Evolutionary conservation across 2,888 invertebrate genomes (phyloP), one percentile per base, ranked within the genome.

Genomic region (Drosophila colorata): DNA sequence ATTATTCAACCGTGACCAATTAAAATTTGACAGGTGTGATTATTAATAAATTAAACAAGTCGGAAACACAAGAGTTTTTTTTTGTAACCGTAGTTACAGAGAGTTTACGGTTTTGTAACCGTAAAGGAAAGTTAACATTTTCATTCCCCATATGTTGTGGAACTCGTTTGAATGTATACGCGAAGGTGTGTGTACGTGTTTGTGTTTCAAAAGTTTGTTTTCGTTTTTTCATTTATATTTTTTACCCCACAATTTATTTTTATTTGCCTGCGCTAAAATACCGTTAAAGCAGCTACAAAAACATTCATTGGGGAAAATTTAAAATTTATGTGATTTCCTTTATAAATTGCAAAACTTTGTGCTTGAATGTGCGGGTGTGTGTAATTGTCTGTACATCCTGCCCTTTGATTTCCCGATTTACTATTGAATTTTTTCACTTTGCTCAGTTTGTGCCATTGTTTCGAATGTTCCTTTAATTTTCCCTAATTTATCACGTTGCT

Each of bases 321-420:
- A 51, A 69, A 81, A 88, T 84, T 80, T 88, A 84, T 88, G 87
- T 72, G 67, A 56, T 65, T 73, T 56, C 52, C 64, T 64, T 78
- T 77, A 69, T 65, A 88, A 86, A 83, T 77, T 76, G 70, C 46
- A 48, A 52, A 69, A 70, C 59, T 74, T 74, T 63, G 60, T 35
- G 53, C 11, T 4, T 5, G 18, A 7, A 3, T 0, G 18, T 23
- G 7, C 0, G 47, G 11, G 33, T 51, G 28, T 59, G 38, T 53
- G 9, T 44, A 33, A 35, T 23, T 43, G 28, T 47, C 41, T 40
- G 18, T 37, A 40, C 46, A 23, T 33, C 13, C 20, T 58, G 57
- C 58, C 51, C 61, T 73, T 69, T 79, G 67, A 61, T 66, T 75
- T 48, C 2, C 40, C 37, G 49, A 6, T 35, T 56, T 33, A 60